Percentiles rank a stretch among this genome's conserved stretches.
These are phyloP conservation scores for Campoletis raptor DNA, from an alignment of 2,888 invertebrate species.

Conservation along the genomic window DNA sequence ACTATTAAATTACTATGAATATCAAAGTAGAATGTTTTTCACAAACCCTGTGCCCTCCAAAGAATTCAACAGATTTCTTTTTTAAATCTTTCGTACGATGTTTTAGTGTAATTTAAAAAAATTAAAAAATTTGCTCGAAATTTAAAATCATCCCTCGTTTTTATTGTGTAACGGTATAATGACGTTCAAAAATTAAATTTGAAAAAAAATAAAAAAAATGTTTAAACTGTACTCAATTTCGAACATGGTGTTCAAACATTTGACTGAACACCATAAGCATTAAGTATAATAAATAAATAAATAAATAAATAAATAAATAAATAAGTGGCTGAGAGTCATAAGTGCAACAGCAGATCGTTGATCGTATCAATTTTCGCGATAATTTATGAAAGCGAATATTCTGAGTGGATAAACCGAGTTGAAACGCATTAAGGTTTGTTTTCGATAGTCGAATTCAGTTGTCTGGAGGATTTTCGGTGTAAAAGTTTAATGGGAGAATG, in stretches of 20 bases:
- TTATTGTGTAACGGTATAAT: not conserved
- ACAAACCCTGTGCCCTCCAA: no score
- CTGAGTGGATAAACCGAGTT: not conserved
- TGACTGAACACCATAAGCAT: not conserved
- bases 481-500: conserved; percentile 5
- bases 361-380: not conserved
- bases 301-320: not conserved
- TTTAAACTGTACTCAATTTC: not conserved
- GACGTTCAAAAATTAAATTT: no score
- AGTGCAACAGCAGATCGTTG: not conserved
- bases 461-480: not conserved
- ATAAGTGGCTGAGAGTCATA: not conserved
- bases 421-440: conserved; percentile 1
- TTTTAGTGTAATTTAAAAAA: no score
- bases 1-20: no score
- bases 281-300: not conserved
- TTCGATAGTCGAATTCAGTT: not conserved
- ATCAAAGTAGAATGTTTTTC: no score
- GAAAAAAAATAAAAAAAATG: no score
- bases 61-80: no score
- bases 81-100: no score
- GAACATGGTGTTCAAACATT: not conserved
- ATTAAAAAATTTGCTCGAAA: no score
- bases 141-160: no score
- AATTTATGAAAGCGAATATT: not conserved